Evolutionary conservation across 2,888 invertebrate species (phyloP).

Genomic region (Neoitamus cyanurus): DNA sequence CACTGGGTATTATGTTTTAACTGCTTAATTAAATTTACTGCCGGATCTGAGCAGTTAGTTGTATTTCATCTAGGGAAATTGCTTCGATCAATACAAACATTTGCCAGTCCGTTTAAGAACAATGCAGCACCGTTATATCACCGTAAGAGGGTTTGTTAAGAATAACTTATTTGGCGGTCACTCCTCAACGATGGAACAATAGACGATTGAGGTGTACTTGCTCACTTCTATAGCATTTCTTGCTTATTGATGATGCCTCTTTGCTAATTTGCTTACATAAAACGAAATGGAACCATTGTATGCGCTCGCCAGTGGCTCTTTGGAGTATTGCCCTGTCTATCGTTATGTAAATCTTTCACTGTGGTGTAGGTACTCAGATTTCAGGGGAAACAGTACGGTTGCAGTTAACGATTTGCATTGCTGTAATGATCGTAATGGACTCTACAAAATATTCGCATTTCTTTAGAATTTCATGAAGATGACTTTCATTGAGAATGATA

Average conservation of each 20-base stretch:
- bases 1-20: neutral
- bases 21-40: neutral
- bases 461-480: neutral
- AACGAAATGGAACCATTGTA: slow-evolving; percentile 33
- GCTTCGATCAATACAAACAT: neutral
- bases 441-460: neutral
- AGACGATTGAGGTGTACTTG: slow-evolving; percentile 30
- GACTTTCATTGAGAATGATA: no score
- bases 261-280: slow-evolving; percentile 42
- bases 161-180: slow-evolving; percentile 38
- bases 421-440: neutral
- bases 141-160: slow-evolving; percentile 5
- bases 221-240: slow-evolving; percentile 34
- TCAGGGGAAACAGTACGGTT: neutral
- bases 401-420: slow-evolving; percentile 1
- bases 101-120: neutral
- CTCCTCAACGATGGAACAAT: slow-evolving; percentile 10
- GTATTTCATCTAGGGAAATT: neutral
- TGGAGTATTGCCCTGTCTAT: neutral
- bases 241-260: slow-evolving; percentile 34
- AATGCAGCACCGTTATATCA: slow-evolving; percentile 5
- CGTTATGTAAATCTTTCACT: slow-evolving; percentile 29
- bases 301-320: slow-evolving; percentile 14
- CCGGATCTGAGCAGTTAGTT: neutral
- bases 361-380: neutral